A percentile compares a stretch with the other conserved stretches of the same genome.
Conservation (phyloP, 2,888 invertebrate genomes). For the Aquatica leii region DNA sequence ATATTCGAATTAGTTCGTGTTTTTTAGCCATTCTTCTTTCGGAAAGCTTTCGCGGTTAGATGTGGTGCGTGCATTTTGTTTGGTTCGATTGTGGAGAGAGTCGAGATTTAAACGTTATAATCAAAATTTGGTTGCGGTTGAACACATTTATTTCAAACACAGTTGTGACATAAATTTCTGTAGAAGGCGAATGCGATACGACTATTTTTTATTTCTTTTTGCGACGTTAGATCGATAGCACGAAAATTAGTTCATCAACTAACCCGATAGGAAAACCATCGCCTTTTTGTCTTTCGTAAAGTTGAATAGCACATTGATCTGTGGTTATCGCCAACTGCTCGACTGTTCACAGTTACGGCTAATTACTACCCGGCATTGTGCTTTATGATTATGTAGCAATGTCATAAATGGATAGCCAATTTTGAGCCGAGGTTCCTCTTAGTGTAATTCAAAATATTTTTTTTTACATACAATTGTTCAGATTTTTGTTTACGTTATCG, state of each 20-base stretch:
- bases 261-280: background rate
- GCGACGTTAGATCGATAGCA: too few species aligned
- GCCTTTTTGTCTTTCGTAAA: slow-evolving; percentile 22
- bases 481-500: slow-evolving; percentile 21
- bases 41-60: too few species aligned
- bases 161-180: background rate
- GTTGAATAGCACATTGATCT: slow-evolving; percentile 22
- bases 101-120: background rate
- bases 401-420: slow-evolving; percentile 26
- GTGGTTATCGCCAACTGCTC: slow-evolving; percentile 27
- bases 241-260: background rate
- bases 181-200: too few species aligned
- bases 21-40: too few species aligned
- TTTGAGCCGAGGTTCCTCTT: slow-evolving; percentile 25
- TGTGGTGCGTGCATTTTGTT: background rate
- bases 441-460: slow-evolving; percentile 7
- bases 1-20: too few species aligned
- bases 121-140: background rate
- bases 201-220: too few species aligned
- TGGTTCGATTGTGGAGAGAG: background rate
- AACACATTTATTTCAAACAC: background rate
- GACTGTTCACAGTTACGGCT: slow-evolving; percentile 24
- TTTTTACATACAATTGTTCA: slow-evolving; percentile 5
- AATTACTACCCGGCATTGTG: slow-evolving; percentile 30
- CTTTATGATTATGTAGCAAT: slow-evolving; percentile 28